These are phyloP conservation scores for Illadopsis cleaveri DNA, from an alignment of 2,113 vertebrate genomes.

Conservation along the genomic window DNA sequence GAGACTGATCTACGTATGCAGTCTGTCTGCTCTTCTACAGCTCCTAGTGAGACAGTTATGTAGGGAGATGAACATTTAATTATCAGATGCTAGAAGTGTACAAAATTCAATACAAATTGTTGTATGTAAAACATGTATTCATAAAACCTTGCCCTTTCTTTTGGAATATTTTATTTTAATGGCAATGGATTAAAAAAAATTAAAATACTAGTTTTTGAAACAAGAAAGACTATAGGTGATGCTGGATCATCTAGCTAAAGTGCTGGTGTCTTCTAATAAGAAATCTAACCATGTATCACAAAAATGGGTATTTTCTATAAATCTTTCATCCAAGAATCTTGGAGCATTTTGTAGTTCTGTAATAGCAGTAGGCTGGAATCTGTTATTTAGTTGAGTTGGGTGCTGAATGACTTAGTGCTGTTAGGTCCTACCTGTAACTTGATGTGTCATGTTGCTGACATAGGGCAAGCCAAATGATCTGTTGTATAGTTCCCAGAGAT, in stretches of 20 bases:
- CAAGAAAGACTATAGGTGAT: background rate
- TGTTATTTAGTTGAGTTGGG: background rate
- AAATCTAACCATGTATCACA: too few relatives aligned
- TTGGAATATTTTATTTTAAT: background rate
- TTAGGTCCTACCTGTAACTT: background rate
- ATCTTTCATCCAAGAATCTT: background rate
- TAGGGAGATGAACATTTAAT: background rate
- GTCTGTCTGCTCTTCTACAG: background rate
- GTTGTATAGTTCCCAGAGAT: background rate
- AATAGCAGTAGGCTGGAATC: background rate
- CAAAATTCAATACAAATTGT: background rate
- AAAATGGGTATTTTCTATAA: background rate
- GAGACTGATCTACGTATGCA: background rate
- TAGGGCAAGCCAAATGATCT: background rate
- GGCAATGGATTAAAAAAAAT: background rate
- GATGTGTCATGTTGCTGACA: background rate
- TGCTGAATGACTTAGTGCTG: background rate
- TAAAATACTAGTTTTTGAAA: background rate
- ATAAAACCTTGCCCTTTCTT: background rate
- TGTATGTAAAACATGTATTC: background rate
- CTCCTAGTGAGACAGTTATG: background rate
- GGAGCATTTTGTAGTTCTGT: background rate
- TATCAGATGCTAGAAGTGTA: accelerated
- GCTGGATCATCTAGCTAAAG: background rate
- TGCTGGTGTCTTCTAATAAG: background rate